phyloP scores from a whole-genome alignment of 2,113 vertebrate genomes.

The Ceuthmochares aereus region DNA sequence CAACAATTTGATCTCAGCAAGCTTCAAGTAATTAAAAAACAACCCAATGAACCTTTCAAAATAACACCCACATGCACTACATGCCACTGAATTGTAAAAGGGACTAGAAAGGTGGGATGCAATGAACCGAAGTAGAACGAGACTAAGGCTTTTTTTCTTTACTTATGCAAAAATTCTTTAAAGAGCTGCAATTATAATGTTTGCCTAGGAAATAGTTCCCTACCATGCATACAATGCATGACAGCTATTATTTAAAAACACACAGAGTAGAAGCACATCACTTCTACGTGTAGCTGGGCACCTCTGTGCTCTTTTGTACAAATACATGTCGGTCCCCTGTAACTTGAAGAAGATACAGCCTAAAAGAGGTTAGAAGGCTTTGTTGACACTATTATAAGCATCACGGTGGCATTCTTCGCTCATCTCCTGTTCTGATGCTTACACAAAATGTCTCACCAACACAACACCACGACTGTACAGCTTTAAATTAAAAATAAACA shows the following conservation, averaged over 20 bases:
- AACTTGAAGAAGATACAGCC: not conserved
- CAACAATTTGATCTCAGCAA: not conserved
- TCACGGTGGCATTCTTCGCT: accelerated
- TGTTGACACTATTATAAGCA: accelerated
- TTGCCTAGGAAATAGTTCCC: not conserved
- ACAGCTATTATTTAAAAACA: not conserved
- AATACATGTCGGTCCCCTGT: not conserved
- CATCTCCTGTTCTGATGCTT: not conserved
- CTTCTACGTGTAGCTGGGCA: not conserved
- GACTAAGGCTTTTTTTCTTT: not conserved
- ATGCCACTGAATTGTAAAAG: not conserved
- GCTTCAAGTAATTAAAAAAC: not conserved
- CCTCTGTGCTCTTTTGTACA: not conserved
- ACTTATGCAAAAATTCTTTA: not conserved
- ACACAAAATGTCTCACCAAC: not conserved
- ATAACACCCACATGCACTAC: not conserved
- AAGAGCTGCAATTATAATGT: not conserved
- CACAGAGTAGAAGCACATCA: not conserved
- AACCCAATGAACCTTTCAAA: not conserved
- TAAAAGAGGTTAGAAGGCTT: not conserved
- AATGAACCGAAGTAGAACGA: not conserved
- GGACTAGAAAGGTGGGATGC: not conserved
- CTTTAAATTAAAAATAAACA: not conserved
- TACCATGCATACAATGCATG: too few relatives aligned
- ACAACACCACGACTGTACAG: not conserved